Evolutionary conservation across 2,888 invertebrate genomes (phyloP), one percentile per base, ranked within the genome.

Genomic region (Drosophila fungiperda): DNA sequence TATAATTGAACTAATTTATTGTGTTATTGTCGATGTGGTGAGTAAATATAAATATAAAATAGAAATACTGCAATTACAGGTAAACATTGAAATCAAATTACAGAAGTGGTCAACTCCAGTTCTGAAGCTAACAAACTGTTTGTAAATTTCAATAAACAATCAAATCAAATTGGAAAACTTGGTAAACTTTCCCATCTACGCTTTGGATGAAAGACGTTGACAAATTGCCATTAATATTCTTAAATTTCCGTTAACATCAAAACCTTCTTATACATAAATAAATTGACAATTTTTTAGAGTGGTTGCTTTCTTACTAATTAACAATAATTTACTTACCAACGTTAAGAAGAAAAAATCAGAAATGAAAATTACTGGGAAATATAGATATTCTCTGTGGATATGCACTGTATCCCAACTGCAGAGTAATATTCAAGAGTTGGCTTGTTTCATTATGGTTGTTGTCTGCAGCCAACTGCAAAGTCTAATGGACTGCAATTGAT

Each of bases 401-500:
- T 45, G 12, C 15, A 1, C 20, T 45, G 7, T 57, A 49, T 61
- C 62, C 53, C 11, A 57, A 45, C 33, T 64, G 52, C 50, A 68
- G 15, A 58, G 32, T 38, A n/a, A 71, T 33, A 20, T 57, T 32
- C 42, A 29, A 42, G 42, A 20, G 20, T 32, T 57, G 57, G 20
- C 20, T 57, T 68, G 59, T 60, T 60, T 68, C 48, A 49, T 50
- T 72, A 45, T 81, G 33, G 11, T n/a, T 38, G 26, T 55, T 70
- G 67, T 73, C 75, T 80, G 78, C 78, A 78, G 68, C 60, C 79
- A 75, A 81, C 74, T 87, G 81, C 76, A 77, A 80, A 76, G 80
- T 81, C 86, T 90, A 91, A 91, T 91, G 91, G 90, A 87, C 90
- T 91, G 90, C 91, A 91, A 91, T 90, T 90, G 91, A 91, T 91